These are phyloP conservation scores for Drosophila bifasciata DNA, from an alignment of 1,140 invertebrate genomes.

Conservation along the genomic window DNA sequence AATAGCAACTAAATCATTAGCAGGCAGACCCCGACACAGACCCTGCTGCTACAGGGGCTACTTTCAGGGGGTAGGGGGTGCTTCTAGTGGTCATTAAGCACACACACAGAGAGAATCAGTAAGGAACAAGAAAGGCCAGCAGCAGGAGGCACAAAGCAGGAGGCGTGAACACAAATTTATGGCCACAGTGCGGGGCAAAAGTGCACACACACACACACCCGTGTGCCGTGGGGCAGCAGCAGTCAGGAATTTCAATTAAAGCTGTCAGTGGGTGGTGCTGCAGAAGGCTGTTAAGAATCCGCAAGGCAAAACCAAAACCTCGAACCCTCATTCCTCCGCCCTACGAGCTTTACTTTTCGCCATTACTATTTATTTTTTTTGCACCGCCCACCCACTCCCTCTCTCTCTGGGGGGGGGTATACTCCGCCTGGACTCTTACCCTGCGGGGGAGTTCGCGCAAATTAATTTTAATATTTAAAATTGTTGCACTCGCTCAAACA, in stretches of 20 bases:
- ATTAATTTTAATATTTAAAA: conserved; percentile 64
- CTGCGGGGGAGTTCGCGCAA: not conserved
- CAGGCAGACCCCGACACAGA: conserved; percentile 28
- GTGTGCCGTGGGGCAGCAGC: conserved; percentile 27
- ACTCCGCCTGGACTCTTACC: not conserved
- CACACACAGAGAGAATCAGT: not conserved
- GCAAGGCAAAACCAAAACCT: conserved; percentile 1
- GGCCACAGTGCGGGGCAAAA: conserved; percentile 30
- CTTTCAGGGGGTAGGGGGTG: conserved; percentile 11
- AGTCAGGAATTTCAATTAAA: conserved; percentile 59
- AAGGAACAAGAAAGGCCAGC: not conserved
- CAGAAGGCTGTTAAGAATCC: not conserved
- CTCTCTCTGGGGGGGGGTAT: not conserved
- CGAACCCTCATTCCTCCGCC: not conserved
- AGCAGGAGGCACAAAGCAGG: not conserved
- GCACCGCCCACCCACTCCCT: not conserved
- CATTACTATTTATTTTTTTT: conserved; percentile 18
- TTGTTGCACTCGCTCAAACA: conserved; percentile 43
- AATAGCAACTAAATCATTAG: conserved; percentile 80
- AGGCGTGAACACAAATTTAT: conserved; percentile 46
- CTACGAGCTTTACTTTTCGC: too few species aligned
- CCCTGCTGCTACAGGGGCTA: conserved; percentile 6
- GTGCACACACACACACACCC: not conserved
- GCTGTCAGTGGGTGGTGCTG: conserved; percentile 1
- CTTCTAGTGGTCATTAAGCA: conserved; percentile 64